Conservation (phyloP, 1,140 invertebrate genomes). For the Drosophila takahashii region DNA sequence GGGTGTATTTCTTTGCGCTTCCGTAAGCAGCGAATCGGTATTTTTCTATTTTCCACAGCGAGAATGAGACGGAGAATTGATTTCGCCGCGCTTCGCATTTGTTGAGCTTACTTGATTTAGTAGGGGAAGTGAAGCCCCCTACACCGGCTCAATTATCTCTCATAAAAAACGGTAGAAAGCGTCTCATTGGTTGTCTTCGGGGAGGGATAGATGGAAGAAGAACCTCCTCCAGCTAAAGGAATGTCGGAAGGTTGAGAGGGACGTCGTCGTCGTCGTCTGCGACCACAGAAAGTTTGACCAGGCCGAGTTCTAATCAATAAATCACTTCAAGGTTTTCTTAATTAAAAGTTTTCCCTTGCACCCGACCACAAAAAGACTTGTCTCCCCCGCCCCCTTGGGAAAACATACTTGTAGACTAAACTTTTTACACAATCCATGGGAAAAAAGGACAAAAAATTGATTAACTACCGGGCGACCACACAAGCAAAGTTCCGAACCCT, state of each 20-base stretch:
- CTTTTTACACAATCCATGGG: constrained; percentile 46
- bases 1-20: constrained; percentile 81
- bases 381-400: not conserved
- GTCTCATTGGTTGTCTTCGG: constrained; percentile 5
- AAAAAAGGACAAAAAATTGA: constrained; percentile 73
- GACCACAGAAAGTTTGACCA: constrained; percentile 55
- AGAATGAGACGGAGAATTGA: constrained; percentile 40
- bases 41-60: constrained; percentile 31
- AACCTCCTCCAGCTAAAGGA: not conserved
- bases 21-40: constrained; percentile 70
- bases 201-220: not conserved
- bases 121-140: constrained; percentile 10
- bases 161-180: not conserved
- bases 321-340: constrained; percentile 85
- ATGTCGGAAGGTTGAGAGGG: not conserved
- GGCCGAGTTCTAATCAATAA: constrained; percentile 77
- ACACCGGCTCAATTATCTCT: constrained; percentile 1
- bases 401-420: constrained; percentile 43
- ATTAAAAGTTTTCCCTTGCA: constrained; percentile 80
- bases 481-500: constrained; percentile 55
- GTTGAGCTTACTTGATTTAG: constrained; percentile 53
- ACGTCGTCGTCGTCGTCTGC: not conserved
- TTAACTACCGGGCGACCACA: constrained; percentile 73
- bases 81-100: constrained; percentile 78
- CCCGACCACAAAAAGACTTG: constrained; percentile 67